Conservation (phyloP, 30 jellyfish, hydroid and myxozoan genomes). For the Aurelia aurita region DNA sequence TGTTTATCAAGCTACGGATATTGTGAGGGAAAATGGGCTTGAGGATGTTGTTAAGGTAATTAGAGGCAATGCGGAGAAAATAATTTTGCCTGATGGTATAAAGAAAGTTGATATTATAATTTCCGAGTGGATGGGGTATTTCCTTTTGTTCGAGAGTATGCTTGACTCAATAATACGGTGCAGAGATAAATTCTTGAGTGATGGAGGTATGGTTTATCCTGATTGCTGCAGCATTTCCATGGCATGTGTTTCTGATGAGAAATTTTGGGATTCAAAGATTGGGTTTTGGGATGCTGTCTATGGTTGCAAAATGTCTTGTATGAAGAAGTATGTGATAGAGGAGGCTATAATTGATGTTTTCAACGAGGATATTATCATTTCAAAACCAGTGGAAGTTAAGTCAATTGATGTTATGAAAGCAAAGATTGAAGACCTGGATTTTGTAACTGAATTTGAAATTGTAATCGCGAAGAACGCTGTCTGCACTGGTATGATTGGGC, state of each 20-base stretch:
- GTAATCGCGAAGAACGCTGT: constrained; percentile 32
- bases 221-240: constrained; percentile 73
- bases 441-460: constrained; percentile 61
- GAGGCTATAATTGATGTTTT: constrained; percentile 86
- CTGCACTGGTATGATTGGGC: constrained; percentile 87
- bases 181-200: constrained; percentile 74
- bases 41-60: constrained; percentile 65
- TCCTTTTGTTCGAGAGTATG: constrained; percentile 95
- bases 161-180: constrained; percentile 82
- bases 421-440: constrained; percentile 63
- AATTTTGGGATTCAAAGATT: constrained; percentile 63
- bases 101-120: constrained; percentile 86
- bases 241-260: constrained; percentile 77
- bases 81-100: constrained; percentile 40
- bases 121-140: constrained; percentile 99
- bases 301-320: constrained; percentile 87
- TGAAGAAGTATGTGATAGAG: constrained; percentile 77
- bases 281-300: constrained; percentile 93
- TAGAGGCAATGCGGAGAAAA: constrained; percentile 84
- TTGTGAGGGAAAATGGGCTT: constrained; percentile 84
- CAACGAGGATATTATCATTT: constrained; percentile 23
- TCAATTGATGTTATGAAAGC: constrained; percentile 73
- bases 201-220: constrained; percentile 81
- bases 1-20: constrained; percentile 96
- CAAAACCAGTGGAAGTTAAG: constrained; percentile 67